These are phyloP conservation scores for Galagoides demidoff DNA, from an alignment of 2,797 vertebrate species.

Conservation along the genomic window DNA sequence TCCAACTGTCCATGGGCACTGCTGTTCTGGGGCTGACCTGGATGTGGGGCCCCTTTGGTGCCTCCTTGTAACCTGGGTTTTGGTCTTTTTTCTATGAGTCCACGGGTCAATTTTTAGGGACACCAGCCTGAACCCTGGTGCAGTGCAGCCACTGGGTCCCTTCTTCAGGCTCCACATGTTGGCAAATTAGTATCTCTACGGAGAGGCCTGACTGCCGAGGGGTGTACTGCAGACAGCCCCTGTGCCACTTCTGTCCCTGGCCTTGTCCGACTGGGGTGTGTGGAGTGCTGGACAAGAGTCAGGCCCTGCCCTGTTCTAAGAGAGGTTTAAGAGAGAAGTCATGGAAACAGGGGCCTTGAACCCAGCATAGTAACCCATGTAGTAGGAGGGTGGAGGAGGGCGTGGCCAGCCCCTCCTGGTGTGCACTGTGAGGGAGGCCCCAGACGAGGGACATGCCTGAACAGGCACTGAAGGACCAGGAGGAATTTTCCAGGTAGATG, in stretches of 20 bases:
- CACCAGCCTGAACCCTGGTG: not conserved
- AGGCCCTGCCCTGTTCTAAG: not conserved
- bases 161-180: not conserved
- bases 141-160: not conserved
- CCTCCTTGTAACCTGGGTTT: not conserved
- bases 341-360: not conserved
- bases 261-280: too few species aligned
- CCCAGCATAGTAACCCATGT: not conserved
- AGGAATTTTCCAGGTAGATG: not conserved
- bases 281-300: not conserved
- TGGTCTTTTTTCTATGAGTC: not conserved
- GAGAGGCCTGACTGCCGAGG: not conserved
- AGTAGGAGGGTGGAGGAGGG: not conserved
- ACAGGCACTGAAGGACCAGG: not conserved
- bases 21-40: not conserved
- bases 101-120: not conserved
- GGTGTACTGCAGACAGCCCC: not conserved
- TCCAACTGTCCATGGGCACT: not conserved
- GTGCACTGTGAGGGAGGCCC: rapidly evolving
- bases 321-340: not conserved
- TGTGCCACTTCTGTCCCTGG: not conserved
- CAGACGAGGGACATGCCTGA: not conserved
- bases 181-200: not conserved
- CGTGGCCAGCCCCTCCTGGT: too few species aligned
- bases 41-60: not conserved